Evolutionary conservation across 2,113 vertebrate genomes (phyloP).

Genomic region (Nyctibius bracteatus): DNA sequence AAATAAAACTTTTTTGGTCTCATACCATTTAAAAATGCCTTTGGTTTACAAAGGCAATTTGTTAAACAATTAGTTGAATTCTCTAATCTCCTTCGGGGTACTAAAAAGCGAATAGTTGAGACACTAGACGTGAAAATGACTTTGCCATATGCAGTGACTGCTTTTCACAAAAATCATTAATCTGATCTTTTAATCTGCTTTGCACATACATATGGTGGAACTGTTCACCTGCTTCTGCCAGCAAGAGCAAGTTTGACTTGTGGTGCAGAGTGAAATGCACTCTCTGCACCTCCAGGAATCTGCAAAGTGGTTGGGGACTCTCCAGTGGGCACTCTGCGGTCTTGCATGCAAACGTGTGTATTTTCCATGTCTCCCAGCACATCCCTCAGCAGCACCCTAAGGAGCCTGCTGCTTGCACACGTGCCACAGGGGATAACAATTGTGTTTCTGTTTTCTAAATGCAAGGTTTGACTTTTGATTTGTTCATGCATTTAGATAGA

Average conservation of each 20-base stretch:
- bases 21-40: neutral
- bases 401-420: neutral
- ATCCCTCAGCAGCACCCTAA: neutral
- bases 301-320: neutral
- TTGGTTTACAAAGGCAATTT: conserved; percentile 44
- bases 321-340: neutral
- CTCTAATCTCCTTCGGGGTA: neutral
- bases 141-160: neutral
- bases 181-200: conserved; percentile 47
- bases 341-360: neutral
- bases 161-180: conserved; percentile 40
- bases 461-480: neutral
- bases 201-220: neutral
- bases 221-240: conserved; percentile 14
- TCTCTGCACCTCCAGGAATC: neutral
- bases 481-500: neutral
- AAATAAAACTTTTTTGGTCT: neutral
- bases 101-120: neutral
- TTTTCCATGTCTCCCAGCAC: neutral
- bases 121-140: neutral
- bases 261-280: neutral
- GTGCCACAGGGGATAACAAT: neutral
- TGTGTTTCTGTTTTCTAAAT: neutral
- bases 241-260: neutral
- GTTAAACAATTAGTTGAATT: conserved; percentile 21